Evolutionary conservation across 2,888 invertebrate species (phyloP), one percentile per base, ranked within the genome.

Genomic region (Lysandra bellargus): DNA sequence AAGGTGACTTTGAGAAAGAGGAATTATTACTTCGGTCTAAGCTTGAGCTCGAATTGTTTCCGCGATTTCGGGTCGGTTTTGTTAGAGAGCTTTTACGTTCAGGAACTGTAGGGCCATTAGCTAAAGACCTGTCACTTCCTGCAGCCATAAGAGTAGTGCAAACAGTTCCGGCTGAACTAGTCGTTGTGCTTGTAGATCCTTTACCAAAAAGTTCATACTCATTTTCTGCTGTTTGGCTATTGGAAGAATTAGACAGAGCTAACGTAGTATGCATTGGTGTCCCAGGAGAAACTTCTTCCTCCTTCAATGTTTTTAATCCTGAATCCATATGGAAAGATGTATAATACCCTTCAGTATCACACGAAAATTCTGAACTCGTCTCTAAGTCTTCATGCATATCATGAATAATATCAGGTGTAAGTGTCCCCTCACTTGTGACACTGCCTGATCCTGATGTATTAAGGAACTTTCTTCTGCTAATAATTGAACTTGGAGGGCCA

Each of bases 321-420:
- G 98, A 98, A 90, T 99, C 99, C 95, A 98, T 97, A 90, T 99
- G 99, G 95, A 99, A 99, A 33, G 99, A 99, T 0, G 99, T 99
- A 89, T 98, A 99, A 90, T 99, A 99, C 7, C 99, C 99, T 92
- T 99, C 99, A 1, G 98, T 98, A 88, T 99, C 99, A 87, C 99
- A 98, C 2, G 99, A 99, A 90, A 98, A 99, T 80, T 98, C 97
- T 0, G 98, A 98, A 84, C 97, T 97, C 1, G 97, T 98, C 92
- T 98, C 98, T 78, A 97, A 96, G 87, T 98, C 98, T 89, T 98
- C 97, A 83, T 97, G 96, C 82, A 97, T 95, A 88, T 98, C 96
- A 85, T 97, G 96, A 82, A 97, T 97, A 78, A 97, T 96, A 90
- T 98, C 97, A 78, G 98, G 98, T 1, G 98, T 98, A 57, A 97